Evolutionary conservation across 2,797 vertebrate species (phyloP), one percentile per base, ranked within the genome.

Genomic region (Propithecus deckenii): DNA sequence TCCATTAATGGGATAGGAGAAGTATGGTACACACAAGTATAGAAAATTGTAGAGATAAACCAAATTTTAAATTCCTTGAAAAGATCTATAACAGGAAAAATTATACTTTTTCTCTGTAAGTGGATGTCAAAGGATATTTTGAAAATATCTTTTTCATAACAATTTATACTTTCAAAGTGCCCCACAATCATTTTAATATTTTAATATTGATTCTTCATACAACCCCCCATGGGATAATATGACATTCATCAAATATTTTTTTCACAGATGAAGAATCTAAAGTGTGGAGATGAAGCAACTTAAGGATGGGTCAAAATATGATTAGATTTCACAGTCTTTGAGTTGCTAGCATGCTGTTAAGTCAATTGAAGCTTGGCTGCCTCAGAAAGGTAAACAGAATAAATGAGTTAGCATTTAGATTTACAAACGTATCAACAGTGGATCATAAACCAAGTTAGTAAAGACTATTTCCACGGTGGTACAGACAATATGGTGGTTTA

Each of bases 241-340:
- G 1, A 30, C 23, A 92, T 92, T 81, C 55, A 46, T 83, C 38
- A 81, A 65, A 71, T 22, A 86, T 86, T 87, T 86, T 86, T 95
- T 80, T 72, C 22, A 96, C 50, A 93, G 28, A 88, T 43, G 17
- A 88, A 63, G 38, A 50, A 43, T 80, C 57, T 93, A 57, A 84
- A 52, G 15, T 78, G 10, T 65, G 25, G 12, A 87, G 65, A 94
- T 78, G 46, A 95, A 38, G 48, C 41, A 85, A 69, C 65, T 97
- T 78, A 95, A 96, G 41, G 11, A 79, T 92, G 67, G 59, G 67
- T 90, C 72, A 93, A 94, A 96, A 94, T 89, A 59, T 93, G 81
- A 97, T 93, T 95, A 92, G 57, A 84, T 92, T 95, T 97, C 81
- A 83, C 7, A 88, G 48, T 65, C 48, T 89, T 81, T 78, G 41